Conservation (phyloP, 2,113 vertebrate species). For the Pollimyrus isidori region DNA sequence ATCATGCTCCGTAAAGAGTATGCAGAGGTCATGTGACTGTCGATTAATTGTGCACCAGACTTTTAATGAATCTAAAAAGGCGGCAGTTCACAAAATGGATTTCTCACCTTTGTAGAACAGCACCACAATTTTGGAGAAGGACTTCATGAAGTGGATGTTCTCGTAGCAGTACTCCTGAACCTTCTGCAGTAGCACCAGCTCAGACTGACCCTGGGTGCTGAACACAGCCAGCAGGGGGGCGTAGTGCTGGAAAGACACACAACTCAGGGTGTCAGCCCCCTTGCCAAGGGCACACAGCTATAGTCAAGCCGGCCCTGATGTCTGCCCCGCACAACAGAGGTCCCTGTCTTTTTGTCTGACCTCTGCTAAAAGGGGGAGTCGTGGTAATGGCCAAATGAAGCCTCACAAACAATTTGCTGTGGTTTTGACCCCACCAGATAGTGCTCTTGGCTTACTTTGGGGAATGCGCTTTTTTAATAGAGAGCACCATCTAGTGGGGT, state of each 20-base stretch:
- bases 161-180: conserved; percentile 89
- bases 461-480: neutral
- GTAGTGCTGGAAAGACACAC: conserved; percentile 64
- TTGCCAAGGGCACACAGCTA: neutral
- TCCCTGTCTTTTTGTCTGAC: neutral
- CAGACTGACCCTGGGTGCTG: conserved; percentile 84
- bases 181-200: conserved; percentile 79
- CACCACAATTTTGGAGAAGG: conserved; percentile 91
- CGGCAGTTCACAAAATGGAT: neutral
- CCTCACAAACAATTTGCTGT: neutral
- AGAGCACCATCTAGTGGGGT: neutral
- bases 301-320: neutral
- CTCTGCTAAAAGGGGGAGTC: neutral
- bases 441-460: neutral
- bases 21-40: neutral
- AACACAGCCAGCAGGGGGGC: conserved; percentile 82
- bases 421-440: neutral
- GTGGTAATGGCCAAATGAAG: neutral
- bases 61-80: neutral
- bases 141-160: conserved; percentile 93
- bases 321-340: too few relatives aligned
- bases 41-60: neutral
- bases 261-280: neutral
- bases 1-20: neutral
- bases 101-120: conserved; percentile 87